Evolutionary conservation across 2,797 vertebrate genomes (phyloP).

Genomic region (Hybognathus amarus): DNA sequence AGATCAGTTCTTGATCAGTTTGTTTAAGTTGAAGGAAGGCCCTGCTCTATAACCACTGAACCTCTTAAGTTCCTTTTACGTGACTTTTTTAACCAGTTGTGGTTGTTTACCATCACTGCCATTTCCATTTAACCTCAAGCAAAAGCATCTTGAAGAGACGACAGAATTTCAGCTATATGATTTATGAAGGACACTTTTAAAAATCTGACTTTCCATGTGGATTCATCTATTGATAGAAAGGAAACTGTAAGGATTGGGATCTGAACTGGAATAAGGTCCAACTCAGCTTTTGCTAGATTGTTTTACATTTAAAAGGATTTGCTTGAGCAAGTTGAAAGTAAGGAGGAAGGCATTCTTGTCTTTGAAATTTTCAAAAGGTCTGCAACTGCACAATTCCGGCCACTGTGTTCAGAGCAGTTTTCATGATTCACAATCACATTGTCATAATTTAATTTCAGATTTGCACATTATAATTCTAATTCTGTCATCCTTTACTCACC

Average conservation of each 20-base stretch:
- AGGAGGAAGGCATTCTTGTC: background rate
- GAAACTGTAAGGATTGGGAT: background rate
- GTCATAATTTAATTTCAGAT: background rate
- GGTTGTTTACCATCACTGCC: conserved; percentile 25
- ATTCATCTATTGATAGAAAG: conserved; percentile 14
- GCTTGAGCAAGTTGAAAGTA: conserved; percentile 11
- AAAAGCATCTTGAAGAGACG: background rate
- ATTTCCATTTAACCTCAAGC: conserved; percentile 18
- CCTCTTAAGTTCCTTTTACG: background rate
- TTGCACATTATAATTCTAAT: background rate
- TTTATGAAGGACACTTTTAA: conserved; percentile 4
- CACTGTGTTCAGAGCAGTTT: background rate
- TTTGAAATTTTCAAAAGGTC: background rate
- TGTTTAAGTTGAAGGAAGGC: conserved; percentile 1
- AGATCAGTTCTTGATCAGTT: background rate
- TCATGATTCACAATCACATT: background rate
- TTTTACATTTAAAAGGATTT: conserved; percentile 26
- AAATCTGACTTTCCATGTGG: conserved; percentile 4
- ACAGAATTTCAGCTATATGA: background rate
- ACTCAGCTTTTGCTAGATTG: conserved; percentile 11
- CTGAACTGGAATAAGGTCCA: background rate
- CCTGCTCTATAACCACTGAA: background rate
- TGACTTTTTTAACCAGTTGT: conserved; percentile 12
- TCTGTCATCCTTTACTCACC: background rate
- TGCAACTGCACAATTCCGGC: background rate